Base-by-base conservation (phyloP, 2,113 vertebrate genomes). In the Tor tambroides region DNA sequence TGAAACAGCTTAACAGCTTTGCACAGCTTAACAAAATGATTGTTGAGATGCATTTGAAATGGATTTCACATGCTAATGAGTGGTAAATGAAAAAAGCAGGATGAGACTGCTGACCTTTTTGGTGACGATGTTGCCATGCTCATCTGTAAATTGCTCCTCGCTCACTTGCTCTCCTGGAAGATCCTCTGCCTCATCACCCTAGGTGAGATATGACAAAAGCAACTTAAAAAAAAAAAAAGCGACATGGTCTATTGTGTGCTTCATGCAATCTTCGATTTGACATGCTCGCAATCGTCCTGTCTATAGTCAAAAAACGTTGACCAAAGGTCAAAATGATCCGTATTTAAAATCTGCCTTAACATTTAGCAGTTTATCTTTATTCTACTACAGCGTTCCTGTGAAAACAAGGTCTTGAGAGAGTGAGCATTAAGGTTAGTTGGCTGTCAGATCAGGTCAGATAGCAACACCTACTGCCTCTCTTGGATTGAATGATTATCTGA, bases 121-220 rank as follows among this genome's bases (percentile, higher is more conserved):
- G 83, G 98, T 99, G 92, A 99, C 89, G 5, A 99, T 97, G 94
- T 99, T 99, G 93, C 98, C 98, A 61, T 99, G 97, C 80, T 99
- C 97, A 15, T 99, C 98, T 0, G 96, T 98, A 94, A 99, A 99
- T 86, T 98, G 97, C 88, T 99, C 97, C 93, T 99, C 98, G 0
- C 96, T 99, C 90, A 99, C 97, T 89, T 97, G 97, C 88, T 99
- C 97, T 54, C 96, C 97, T 4, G 97, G 96, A 90, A 99, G 95
- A 91, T 97, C 96, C 91, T 97, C 95, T 86, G 94, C 95, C 92
- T 98, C 96, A 5, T 97, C 96, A 0, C 96, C 98, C 98, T 99
- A 92, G 32, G 26, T 63, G 90, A 75, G 84, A 88, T 86, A 89
- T 84, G 26, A 54, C 51, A 90, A 74, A 84, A 74, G n/a, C 69